Percentiles rank a stretch among this genome's conserved stretches.
These are phyloP conservation scores for Neodiprion lecontei DNA, from an alignment of 1,140 invertebrate species.

Conservation along the genomic window DNA sequence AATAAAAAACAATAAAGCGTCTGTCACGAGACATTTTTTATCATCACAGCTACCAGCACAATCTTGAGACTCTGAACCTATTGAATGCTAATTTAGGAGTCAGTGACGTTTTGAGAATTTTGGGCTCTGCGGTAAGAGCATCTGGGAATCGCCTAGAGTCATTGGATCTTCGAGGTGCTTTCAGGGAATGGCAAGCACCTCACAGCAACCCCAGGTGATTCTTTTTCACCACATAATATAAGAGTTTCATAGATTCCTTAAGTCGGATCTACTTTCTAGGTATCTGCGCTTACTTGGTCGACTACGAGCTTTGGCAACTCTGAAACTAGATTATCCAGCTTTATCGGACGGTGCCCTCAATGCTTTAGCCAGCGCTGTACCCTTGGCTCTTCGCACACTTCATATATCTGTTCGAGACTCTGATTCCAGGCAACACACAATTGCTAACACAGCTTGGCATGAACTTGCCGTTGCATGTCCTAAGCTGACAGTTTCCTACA, in stretches of 20 bases:
- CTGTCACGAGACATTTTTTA: not conserved
- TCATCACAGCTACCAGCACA: slow-evolving; percentile 46
- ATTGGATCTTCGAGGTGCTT: slow-evolving; percentile 54
- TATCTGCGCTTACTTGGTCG: slow-evolving; percentile 49
- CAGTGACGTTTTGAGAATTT: slow-evolving; percentile 49
- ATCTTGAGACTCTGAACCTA: slow-evolving; percentile 49
- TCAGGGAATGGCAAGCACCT: slow-evolving; percentile 55
- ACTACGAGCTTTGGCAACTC: slow-evolving; percentile 41
- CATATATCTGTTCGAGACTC: slow-evolving; percentile 52
- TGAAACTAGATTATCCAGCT: slow-evolving; percentile 57
- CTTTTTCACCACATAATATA: slow-evolving; percentile 12
- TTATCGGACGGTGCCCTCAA: slow-evolving; percentile 53
- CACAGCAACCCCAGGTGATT: slow-evolving; percentile 50
- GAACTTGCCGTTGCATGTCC: slow-evolving; percentile 51
- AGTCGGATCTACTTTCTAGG: slow-evolving; percentile 27
- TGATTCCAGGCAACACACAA: slow-evolving; percentile 52
- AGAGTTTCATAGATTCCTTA: not conserved
- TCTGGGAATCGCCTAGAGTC: slow-evolving; percentile 39
- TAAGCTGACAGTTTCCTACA: slow-evolving; percentile 51
- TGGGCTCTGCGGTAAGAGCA: slow-evolving; percentile 43
- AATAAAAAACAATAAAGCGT: not conserved
- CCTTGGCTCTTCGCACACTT: slow-evolving; percentile 42
- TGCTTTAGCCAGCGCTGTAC: slow-evolving; percentile 44
- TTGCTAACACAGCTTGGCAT: slow-evolving; percentile 51
- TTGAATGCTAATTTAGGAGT: slow-evolving; percentile 54